Percentiles rank a stretch among this genome's conserved stretches.
These are phyloP conservation scores for Dryobates pubescens DNA, from an alignment of 2,797 vertebrate species.

Conservation along the genomic window DNA sequence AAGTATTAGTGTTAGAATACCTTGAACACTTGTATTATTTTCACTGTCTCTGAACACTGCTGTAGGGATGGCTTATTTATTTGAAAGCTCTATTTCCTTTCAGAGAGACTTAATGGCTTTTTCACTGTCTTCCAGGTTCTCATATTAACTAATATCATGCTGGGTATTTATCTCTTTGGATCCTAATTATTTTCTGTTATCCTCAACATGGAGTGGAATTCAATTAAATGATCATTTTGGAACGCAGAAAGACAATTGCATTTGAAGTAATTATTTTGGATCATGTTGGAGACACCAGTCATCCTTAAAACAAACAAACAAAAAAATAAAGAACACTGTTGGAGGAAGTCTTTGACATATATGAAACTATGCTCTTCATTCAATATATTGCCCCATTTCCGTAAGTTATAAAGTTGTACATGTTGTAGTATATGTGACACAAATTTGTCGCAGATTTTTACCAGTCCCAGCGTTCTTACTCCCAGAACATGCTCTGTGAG, in stretches of 20 bases:
- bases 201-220: conserved; percentile 73
- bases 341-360: conserved; percentile 72
- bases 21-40: not conserved
- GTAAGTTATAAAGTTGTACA: conserved; percentile 70
- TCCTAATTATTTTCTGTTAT: conserved; percentile 74
- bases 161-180: conserved; percentile 77
- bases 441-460: conserved; percentile 36
- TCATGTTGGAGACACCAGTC: conserved; percentile 67
- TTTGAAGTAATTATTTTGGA: conserved; percentile 72
- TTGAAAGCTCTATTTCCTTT: conserved; percentile 64
- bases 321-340: conserved; percentile 26
- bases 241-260: conserved; percentile 60
- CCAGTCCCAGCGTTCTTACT: conserved; percentile 37
- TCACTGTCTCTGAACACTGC: conserved; percentile 10
- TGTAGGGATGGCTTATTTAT: conserved; percentile 57
- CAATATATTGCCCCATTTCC: conserved; percentile 64
- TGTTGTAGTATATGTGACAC: conserved; percentile 73
- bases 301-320: conserved; percentile 60
- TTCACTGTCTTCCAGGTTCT: conserved; percentile 77
- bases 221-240: conserved; percentile 66
- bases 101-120: conserved; percentile 72
- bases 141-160: conserved; percentile 75
- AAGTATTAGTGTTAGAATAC: conserved; percentile 27
- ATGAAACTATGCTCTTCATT: conserved; percentile 72
- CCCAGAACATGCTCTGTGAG: conserved; percentile 4